phyloP scores from a whole-genome alignment of 2,113 vertebrate species.

The Crocuta crocuta region DNA sequence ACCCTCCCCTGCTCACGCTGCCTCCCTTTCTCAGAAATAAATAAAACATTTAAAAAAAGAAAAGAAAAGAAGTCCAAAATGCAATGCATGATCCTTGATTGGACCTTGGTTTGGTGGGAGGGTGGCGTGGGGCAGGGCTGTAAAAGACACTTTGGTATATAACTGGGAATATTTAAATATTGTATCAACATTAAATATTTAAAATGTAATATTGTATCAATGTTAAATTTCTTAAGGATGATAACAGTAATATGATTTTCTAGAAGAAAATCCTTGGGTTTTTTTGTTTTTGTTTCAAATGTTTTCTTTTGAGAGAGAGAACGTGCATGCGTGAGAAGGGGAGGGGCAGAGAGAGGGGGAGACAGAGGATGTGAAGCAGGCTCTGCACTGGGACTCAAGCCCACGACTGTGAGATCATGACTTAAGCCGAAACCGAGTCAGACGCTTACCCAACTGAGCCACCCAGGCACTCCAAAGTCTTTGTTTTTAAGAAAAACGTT shows the following conservation, averaged over 20 bases:
- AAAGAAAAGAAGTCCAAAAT: slow-evolving; percentile 40
- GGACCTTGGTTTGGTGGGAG: neutral
- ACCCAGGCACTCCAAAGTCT: neutral
- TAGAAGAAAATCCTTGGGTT: neutral
- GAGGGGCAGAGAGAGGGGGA: no score
- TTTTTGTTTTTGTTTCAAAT: no score
- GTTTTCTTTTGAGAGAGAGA: no score
- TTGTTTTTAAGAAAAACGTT: neutral
- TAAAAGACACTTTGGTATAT: neutral
- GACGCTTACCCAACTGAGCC: no score
- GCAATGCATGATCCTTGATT: neutral
- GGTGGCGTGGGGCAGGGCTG: accelerated
- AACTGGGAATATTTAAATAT: neutral
- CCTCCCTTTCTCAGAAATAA: no score
- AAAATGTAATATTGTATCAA: neutral
- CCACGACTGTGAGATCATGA: no score
- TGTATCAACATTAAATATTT: neutral
- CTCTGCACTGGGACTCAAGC: no score
- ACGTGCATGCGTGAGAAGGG: no score
- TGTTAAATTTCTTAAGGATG: neutral
- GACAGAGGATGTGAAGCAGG: no score
- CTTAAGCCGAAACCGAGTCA: no score
- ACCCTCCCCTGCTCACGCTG: no score
- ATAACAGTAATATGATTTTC: neutral
- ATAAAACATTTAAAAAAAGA: no score